phyloP scores from a whole-genome alignment of 2,888 invertebrate species.

The Rhingia rostrata region DNA sequence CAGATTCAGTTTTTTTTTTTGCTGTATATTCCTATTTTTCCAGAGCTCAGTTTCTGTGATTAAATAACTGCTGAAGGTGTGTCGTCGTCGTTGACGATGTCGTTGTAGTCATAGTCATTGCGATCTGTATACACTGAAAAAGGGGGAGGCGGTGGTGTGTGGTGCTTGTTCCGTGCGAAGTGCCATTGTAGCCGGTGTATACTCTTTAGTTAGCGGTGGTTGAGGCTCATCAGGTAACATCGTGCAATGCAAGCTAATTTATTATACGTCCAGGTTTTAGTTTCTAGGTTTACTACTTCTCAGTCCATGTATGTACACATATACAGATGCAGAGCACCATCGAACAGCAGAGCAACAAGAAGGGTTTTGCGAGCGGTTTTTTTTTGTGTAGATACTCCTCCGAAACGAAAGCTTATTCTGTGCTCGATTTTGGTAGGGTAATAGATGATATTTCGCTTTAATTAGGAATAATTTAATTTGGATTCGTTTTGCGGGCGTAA shows the following conservation, averaged over 20 bases:
- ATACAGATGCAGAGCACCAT: neutral
- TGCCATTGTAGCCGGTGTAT: slow-evolving; percentile 58
- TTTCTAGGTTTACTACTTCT: slow-evolving; percentile 67
- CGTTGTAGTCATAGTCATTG: slow-evolving; percentile 47
- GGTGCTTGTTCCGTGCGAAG: slow-evolving; percentile 44
- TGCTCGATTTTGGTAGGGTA: slow-evolving; percentile 31
- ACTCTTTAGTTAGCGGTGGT: slow-evolving; percentile 21
- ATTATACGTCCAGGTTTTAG: slow-evolving; percentile 61
- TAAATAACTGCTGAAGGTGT: slow-evolving; percentile 78
- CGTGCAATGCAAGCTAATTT: slow-evolving; percentile 76
- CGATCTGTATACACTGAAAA: slow-evolving; percentile 42
- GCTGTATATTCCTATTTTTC: slow-evolving; percentile 59
- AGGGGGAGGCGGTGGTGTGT: slow-evolving; percentile 15
- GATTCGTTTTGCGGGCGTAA: slow-evolving; percentile 53
- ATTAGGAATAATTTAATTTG: slow-evolving; percentile 62
- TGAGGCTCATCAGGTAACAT: slow-evolving; percentile 72
- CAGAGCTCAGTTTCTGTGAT: slow-evolving; percentile 75
- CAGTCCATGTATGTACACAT: slow-evolving; percentile 20
- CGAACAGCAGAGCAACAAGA: neutral
- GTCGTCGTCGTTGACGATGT: slow-evolving; percentile 64
- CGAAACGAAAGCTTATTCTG: slow-evolving; percentile 30
- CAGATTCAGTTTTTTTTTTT: slow-evolving; percentile 51
- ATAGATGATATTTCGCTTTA: slow-evolving; percentile 49
- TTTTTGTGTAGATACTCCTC: neutral
- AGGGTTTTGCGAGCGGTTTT: slow-evolving; percentile 17